phyloP scores from a whole-genome alignment of 2,888 invertebrate species.

The Petrophora chlorosata region DNA sequence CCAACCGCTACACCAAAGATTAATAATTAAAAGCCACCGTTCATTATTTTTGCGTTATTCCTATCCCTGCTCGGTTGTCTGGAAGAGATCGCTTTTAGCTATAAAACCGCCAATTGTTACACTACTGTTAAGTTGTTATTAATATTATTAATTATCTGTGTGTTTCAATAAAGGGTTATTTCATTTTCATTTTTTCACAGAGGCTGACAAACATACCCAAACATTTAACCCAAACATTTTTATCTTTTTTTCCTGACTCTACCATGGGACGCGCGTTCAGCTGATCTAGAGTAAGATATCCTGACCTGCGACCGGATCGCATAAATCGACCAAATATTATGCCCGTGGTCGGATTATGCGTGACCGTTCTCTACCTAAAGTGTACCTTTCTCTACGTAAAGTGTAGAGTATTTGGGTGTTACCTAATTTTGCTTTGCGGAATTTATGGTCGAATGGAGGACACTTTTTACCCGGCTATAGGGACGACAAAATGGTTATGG shows the following conservation, averaged over 20 bases:
- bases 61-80: no score
- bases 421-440: slow-evolving; percentile 22
- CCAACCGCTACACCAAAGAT: no score
- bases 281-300: slow-evolving; percentile 73
- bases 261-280: slow-evolving; percentile 58
- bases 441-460: slow-evolving; percentile 16
- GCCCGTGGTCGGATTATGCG: slow-evolving; percentile 36
- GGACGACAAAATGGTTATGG: no score
- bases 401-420: slow-evolving; percentile 12
- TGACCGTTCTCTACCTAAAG: slow-evolving; percentile 16
- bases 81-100: no score
- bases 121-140: no score
- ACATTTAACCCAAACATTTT: neutral
- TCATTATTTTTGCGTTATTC: no score
- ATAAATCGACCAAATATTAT: slow-evolving; percentile 67
- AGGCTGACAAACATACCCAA: neutral
- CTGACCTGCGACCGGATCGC: slow-evolving; percentile 58
- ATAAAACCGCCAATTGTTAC: no score
- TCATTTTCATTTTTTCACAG: neutral
- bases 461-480: neutral
- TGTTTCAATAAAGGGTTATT: neutral
- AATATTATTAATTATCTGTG: no score
- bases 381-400: slow-evolving; percentile 7
- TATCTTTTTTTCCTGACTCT: slow-evolving; percentile 36
- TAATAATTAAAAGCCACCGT: no score